These are phyloP conservation scores for Atlantisia rogersi DNA, from an alignment of 2,113 vertebrate species.

Conservation along the genomic window DNA sequence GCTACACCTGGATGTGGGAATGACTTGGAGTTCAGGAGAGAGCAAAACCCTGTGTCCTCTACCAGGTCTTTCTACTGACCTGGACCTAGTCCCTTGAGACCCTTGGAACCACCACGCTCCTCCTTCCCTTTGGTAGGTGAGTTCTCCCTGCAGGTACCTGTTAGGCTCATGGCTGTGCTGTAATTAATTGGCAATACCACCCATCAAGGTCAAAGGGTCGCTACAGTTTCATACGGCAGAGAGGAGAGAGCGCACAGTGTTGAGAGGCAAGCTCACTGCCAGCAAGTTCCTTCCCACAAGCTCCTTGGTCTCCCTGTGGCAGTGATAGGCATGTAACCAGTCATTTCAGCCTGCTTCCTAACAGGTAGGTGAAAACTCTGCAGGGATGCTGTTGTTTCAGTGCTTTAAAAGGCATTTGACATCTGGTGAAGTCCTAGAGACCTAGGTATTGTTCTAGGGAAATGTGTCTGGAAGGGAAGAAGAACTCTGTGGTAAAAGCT, in stretches of 20 bases:
- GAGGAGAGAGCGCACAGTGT: not conserved
- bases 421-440: not conserved
- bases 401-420: not conserved
- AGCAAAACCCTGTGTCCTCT: not conserved
- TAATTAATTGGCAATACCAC: not conserved
- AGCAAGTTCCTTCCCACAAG: not conserved
- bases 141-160: not conserved
- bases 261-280: not conserved
- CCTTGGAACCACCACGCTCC: rapidly evolving
- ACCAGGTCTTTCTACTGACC: not conserved
- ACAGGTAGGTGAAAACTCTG: not conserved
- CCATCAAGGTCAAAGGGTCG: not conserved
- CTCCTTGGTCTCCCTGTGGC: not conserved
- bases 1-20: not conserved
- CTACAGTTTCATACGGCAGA: not conserved
- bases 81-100: not conserved
- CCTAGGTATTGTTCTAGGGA: not conserved
- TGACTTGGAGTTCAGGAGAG: not conserved
- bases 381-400: not conserved
- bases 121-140: not conserved
- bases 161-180: not conserved
- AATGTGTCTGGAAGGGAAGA: not conserved
- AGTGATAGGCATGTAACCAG: not conserved
- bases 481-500: not conserved
- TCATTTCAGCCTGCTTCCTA: not conserved